Conservation (phyloP, 1,140 invertebrate species). For the Rhysida immarginata region DNA sequence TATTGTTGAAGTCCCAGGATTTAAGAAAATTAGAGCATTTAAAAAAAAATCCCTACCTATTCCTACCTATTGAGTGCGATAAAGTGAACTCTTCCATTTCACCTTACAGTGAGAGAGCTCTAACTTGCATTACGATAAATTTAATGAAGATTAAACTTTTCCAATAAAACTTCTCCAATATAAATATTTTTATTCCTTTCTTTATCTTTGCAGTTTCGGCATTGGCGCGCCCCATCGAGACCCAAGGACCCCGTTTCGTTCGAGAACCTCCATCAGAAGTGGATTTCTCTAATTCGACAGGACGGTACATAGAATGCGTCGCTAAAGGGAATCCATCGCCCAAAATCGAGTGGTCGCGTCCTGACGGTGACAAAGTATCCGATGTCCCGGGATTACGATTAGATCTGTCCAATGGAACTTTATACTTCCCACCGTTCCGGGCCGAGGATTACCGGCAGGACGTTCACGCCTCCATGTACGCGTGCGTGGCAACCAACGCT, state of each 20-base stretch:
- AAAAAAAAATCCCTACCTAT: too few relatives aligned
- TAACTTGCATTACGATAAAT: too few relatives aligned
- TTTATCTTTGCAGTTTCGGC: not conserved
- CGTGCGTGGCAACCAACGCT: not conserved
- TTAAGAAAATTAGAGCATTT: too few relatives aligned
- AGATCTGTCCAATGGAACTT: not conserved
- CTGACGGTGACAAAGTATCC: slow-evolving; percentile 34
- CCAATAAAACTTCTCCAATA: too few relatives aligned
- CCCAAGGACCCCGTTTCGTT: slow-evolving; percentile 24
- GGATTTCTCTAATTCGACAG: slow-evolving; percentile 86
- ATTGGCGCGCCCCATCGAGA: not conserved
- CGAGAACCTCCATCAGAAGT: slow-evolving; percentile 33
- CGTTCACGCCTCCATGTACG: not conserved
- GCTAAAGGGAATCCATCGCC: slow-evolving; percentile 77
- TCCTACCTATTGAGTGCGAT: too few relatives aligned
- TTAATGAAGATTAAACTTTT: too few relatives aligned
- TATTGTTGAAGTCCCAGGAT: too few relatives aligned
- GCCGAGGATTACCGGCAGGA: slow-evolving; percentile 4
- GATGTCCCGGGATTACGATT: not conserved
- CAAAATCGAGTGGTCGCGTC: slow-evolving; percentile 79
- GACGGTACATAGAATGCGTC: slow-evolving; percentile 78
- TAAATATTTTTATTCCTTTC: not conserved
- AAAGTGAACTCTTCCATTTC: too few relatives aligned
- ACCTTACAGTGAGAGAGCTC: too few relatives aligned
- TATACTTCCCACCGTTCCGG: slow-evolving; percentile 1